Conservation (phyloP, 2,797 vertebrate genomes). For the Pristis pectinata region DNA sequence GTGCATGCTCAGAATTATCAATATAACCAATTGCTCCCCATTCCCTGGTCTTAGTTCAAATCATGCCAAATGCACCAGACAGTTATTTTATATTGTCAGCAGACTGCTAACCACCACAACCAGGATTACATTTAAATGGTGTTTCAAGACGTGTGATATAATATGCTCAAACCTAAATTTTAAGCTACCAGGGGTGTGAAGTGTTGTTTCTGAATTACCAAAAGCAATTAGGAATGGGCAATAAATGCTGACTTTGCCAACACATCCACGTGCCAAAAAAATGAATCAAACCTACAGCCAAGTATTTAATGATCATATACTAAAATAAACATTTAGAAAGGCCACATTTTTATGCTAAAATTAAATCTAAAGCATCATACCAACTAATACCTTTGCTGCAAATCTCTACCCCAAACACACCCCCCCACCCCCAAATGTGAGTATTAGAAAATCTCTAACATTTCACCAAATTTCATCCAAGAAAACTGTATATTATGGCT, state of each 20-base stretch:
- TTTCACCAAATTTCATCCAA: constrained; percentile 27
- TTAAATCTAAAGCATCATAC: background rate
- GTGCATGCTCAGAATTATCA: background rate
- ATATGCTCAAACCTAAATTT: background rate
- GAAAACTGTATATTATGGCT: background rate
- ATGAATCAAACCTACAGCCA: no score
- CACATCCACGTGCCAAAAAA: no score
- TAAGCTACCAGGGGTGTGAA: background rate
- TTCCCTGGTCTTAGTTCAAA: background rate
- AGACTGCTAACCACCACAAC: background rate
- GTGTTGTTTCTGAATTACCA: background rate
- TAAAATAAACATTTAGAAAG: background rate
- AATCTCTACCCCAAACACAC: no score
- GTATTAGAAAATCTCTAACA: background rate
- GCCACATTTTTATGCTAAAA: background rate
- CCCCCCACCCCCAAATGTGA: background rate
- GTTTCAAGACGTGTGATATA: background rate
- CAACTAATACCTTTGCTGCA: background rate
- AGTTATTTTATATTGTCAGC: background rate
- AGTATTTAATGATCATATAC: no score
- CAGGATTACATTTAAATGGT: background rate
- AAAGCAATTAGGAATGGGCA: no score
- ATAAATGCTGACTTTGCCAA: no score
- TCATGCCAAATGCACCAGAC: background rate
- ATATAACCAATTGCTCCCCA: background rate